These are phyloP conservation scores for Diorhabda sublineata DNA, from an alignment of 1,140 invertebrate species.

Conservation along the genomic window DNA sequence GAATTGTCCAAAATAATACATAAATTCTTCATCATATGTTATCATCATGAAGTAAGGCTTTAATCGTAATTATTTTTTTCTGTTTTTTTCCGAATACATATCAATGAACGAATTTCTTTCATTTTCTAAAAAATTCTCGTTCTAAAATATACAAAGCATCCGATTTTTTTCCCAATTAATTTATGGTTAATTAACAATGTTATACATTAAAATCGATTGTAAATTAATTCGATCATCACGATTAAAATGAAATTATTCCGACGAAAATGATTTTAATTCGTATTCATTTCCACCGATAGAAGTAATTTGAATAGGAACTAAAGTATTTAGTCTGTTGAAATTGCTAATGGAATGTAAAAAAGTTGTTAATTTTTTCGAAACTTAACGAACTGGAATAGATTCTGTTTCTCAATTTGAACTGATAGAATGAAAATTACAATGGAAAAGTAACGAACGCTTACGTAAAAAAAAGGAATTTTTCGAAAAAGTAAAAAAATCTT, in stretches of 20 bases:
- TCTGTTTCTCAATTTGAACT: constrained; percentile 13
- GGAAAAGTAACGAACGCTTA: constrained; percentile 5
- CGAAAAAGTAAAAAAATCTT: too few species aligned
- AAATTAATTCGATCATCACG: constrained; percentile 6
- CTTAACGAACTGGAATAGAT: constrained; percentile 16
- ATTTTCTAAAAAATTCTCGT: too few species aligned
- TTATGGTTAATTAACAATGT: too few species aligned
- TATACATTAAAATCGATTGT: constrained; percentile 8
- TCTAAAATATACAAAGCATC: too few species aligned
- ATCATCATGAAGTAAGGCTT: too few species aligned
- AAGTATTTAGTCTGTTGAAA: constrained; percentile 21
- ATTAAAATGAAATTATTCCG: constrained; percentile 17
- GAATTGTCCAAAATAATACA: too few species aligned
- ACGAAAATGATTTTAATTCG: constrained; percentile 4
- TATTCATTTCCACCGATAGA: constrained; percentile 7
- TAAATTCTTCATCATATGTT: too few species aligned
- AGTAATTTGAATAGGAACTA: constrained; percentile 8
- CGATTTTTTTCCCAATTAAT: too few species aligned
- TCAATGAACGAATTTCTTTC: too few species aligned
- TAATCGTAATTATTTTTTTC: too few species aligned
- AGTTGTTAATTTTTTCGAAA: constrained; percentile 14
- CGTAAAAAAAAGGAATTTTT: too few species aligned
- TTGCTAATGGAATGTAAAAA: constrained; percentile 20
- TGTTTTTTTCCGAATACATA: too few species aligned
- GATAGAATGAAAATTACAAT: constrained; percentile 16